These are phyloP conservation scores for Orchesella flavescens DNA, from an alignment of 2,888 invertebrate genomes.

Conservation along the genomic window DNA sequence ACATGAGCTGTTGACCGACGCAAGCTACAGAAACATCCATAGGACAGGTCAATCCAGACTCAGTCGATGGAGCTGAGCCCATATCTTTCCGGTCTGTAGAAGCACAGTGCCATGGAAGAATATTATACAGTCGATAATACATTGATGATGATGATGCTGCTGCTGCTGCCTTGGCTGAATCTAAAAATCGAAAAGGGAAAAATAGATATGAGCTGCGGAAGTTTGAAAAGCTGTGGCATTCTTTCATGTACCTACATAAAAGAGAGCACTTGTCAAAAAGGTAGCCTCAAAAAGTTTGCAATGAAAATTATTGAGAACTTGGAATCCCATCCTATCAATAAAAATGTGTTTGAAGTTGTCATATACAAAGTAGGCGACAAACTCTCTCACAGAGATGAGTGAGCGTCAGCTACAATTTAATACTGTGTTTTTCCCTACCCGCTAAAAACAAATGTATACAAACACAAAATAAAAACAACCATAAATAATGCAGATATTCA, in stretches of 20 bases:
- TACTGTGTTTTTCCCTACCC: too few relatives aligned
- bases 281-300: neutral
- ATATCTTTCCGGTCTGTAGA: neutral
- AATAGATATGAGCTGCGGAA: neutral
- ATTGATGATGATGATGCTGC: neutral
- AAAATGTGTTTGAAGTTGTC: too few relatives aligned
- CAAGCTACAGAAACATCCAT: too few relatives aligned
- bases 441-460: too few relatives aligned
- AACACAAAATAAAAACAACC: too few relatives aligned
- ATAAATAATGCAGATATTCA: too few relatives aligned
- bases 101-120: conserved; percentile 37
- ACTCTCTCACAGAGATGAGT: too few relatives aligned
- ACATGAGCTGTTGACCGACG: too few relatives aligned
- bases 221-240: neutral
- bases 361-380: too few relatives aligned
- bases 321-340: too few relatives aligned
- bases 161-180: neutral
- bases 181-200: conserved; percentile 1
- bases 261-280: neutral
- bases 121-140: conserved; percentile 39
- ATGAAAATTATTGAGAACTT: neutral
- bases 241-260: neutral
- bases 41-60: neutral
- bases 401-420: too few relatives aligned
- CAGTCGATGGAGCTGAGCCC: neutral